A percentile compares a stretch with the other conserved stretches of the same genome.
Conservation (phyloP, 1,140 invertebrate species). For the Zaprionus africanus region DNA sequence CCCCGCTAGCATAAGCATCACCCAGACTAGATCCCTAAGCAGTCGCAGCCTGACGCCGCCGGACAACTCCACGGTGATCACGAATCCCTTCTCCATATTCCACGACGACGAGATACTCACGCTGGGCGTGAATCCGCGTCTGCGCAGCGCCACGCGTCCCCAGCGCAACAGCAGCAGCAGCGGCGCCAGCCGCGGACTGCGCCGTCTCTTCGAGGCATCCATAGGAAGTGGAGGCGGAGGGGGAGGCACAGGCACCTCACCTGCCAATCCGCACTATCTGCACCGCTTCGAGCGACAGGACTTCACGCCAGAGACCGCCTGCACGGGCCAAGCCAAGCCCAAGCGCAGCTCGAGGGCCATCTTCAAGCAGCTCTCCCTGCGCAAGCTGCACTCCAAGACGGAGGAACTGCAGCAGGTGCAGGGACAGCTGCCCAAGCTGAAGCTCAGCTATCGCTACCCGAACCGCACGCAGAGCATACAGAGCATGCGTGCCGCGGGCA, state of each 20-base stretch:
- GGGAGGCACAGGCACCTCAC: neutral
- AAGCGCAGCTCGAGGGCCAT: conserved; percentile 49
- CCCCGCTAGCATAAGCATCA: conserved; percentile 44
- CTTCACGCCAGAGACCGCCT: conserved; percentile 42
- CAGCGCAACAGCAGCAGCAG: conserved; percentile 43
- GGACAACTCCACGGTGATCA: conserved; percentile 79
- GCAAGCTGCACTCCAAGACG: conserved; percentile 55
- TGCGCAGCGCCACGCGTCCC: conserved; percentile 52
- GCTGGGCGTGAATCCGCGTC: conserved; percentile 64
- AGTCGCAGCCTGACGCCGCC: conserved; percentile 58
- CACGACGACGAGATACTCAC: conserved; percentile 79
- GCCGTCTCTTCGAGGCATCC: conserved; percentile 65
- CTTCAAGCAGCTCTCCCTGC: conserved; percentile 74
- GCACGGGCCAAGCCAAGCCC: conserved; percentile 28
- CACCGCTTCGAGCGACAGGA: conserved; percentile 79
- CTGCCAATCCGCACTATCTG: conserved; percentile 58
- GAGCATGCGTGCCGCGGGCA: conserved; percentile 65
- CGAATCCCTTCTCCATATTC: conserved; percentile 82
- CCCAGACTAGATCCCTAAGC: conserved; percentile 78
- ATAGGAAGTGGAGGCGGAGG: conserved; percentile 24
- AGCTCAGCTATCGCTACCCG: conserved; percentile 78
- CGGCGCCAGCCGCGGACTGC: conserved; percentile 33
- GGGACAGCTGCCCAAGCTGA: conserved; percentile 67
- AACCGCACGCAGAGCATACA: conserved; percentile 80
- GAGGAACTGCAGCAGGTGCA: conserved; percentile 28